Conservation (phyloP, 2,888 invertebrate species). For the Ephialtes manifestator region DNA sequence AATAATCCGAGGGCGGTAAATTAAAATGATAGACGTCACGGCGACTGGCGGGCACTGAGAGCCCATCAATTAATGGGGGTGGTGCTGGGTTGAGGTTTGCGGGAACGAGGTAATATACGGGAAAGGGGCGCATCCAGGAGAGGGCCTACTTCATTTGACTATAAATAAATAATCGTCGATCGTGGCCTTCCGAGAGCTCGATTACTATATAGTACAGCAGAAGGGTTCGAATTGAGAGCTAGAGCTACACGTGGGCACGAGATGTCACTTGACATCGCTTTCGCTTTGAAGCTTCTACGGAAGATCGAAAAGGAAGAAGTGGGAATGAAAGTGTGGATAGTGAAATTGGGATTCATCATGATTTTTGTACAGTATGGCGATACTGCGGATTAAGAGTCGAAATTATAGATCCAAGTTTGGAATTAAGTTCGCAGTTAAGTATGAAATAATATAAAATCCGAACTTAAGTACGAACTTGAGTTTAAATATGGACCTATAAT, state of each 20-base stretch:
- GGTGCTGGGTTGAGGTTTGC: conserved; percentile 49
- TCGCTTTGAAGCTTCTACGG: conserved; percentile 51
- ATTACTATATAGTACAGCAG: conserved; percentile 26
- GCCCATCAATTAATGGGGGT: conserved; percentile 82
- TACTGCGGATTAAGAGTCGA: background rate
- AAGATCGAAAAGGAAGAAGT: conserved; percentile 56
- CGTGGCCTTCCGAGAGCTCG: conserved; percentile 71
- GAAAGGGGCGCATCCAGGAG: conserved; percentile 63
- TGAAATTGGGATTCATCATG: conserved; percentile 30
- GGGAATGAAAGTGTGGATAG: conserved; percentile 62
- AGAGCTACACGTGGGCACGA: conserved; percentile 63
- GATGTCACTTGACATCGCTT: conserved; percentile 78
- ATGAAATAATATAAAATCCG: too few relatives aligned
- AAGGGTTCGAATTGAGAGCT: conserved; percentile 66
- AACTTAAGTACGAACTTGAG: too few relatives aligned
- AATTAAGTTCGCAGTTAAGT: too few relatives aligned
- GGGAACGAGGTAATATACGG: conserved; percentile 44
- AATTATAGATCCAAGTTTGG: too few relatives aligned
- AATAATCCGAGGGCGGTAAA: conserved; percentile 81
- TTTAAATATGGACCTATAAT: too few relatives aligned
- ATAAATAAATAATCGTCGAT: conserved; percentile 83
- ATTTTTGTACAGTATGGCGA: background rate
- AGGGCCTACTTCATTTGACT: conserved; percentile 81
- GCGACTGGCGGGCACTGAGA: conserved; percentile 81
- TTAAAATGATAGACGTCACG: conserved; percentile 83